These are phyloP conservation scores for Hozukius guyotensis DNA, from an alignment of 2,797 vertebrate genomes.

Conservation along the genomic window DNA sequence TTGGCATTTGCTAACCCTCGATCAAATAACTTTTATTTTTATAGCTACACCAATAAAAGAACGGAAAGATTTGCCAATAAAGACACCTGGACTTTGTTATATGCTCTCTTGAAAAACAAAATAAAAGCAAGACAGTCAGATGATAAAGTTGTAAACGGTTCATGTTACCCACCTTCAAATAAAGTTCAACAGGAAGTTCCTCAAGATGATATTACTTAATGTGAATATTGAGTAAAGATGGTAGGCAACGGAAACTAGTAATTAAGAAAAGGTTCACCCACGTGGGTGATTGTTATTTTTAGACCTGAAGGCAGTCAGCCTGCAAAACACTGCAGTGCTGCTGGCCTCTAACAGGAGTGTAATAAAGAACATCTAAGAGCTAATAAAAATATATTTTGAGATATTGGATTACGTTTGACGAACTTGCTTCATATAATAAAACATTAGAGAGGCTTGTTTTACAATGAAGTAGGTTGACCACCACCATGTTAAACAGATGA, in stretches of 20 bases:
- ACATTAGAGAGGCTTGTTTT: neutral
- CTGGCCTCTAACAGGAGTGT: neutral
- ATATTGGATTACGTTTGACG: neutral
- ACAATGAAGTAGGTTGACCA: neutral
- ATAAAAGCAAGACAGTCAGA: neutral
- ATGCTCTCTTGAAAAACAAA: neutral
- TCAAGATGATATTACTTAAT: neutral
- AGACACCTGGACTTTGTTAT: neutral
- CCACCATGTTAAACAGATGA: neutral
- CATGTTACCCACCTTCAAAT: neutral
- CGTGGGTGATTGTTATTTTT: constrained; percentile 11
- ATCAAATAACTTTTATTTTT: neutral
- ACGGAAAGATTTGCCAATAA: neutral
- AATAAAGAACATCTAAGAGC: neutral
- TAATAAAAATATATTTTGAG: neutral
- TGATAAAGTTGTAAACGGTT: neutral
- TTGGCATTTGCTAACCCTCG: neutral
- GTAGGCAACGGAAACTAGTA: neutral
- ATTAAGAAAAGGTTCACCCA: neutral
- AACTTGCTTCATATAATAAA: neutral
- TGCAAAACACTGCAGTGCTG: constrained; percentile 10
- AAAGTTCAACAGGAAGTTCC: neutral
- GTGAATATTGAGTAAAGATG: neutral
- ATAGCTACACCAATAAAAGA: neutral
- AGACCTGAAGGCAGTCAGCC: constrained; percentile 2